These are phyloP conservation scores for Leptopilina syphax DNA, from an alignment of 2,888 invertebrate species.

Conservation along the genomic window DNA sequence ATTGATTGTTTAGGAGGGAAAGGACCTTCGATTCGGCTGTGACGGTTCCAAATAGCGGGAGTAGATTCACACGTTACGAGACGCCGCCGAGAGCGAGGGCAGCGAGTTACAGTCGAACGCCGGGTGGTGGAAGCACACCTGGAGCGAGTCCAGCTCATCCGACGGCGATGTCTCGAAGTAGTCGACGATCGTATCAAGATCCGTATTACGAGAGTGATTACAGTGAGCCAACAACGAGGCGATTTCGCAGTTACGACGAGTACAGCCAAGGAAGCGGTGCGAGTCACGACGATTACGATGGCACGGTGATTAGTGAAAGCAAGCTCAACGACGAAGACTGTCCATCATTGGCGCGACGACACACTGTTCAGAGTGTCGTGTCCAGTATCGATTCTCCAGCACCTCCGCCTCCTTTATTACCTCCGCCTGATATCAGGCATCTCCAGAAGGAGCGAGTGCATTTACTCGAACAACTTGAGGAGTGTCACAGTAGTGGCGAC, in stretches of 20 bases:
- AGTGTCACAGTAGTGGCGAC: conserved; percentile 85
- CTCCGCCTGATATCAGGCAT: conserved; percentile 82
- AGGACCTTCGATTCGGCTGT: conserved; percentile 75
- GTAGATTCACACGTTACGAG: conserved; percentile 81
- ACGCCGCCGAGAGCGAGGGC: conserved; percentile 80
- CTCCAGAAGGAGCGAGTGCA: conserved; percentile 85
- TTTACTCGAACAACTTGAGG: conserved; percentile 84
- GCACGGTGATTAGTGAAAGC: conserved; percentile 67
- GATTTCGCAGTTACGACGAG: conserved; percentile 84
- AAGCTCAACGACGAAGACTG: conserved; percentile 76
- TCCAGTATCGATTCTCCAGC: conserved; percentile 49
- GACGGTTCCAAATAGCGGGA: conserved; percentile 72
- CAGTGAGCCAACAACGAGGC: conserved; percentile 72
- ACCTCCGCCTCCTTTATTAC: conserved; percentile 71
- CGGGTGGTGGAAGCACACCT: conserved; percentile 75
- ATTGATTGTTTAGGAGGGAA: conserved; percentile 64
- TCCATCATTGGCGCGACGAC: conserved; percentile 76
- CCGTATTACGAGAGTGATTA: conserved; percentile 74
- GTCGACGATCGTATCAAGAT: conserved; percentile 72
- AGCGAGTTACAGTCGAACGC: conserved; percentile 79
- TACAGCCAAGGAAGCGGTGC: conserved; percentile 84
- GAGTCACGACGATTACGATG: conserved; percentile 81
- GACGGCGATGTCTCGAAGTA: conserved; percentile 78
- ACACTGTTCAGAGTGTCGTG: conserved; percentile 79
- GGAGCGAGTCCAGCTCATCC: conserved; percentile 78